Evolutionary conservation across 2,888 invertebrate genomes (phyloP), one percentile per base, ranked within the genome.

Genomic region (Vandiemenella viatica): DNA sequence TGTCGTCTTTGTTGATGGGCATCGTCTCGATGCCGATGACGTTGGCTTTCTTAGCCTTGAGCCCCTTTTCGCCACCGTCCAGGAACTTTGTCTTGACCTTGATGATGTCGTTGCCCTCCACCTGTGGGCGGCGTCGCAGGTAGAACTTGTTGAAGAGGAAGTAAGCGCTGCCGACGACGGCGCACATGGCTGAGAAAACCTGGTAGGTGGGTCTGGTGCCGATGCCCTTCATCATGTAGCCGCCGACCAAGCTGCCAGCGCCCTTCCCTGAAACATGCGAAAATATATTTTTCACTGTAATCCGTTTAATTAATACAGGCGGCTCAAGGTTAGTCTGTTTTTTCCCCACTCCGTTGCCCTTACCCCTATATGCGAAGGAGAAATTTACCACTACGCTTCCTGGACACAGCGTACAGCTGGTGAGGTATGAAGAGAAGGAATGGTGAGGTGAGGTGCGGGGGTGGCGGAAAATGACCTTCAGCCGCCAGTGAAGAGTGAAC

Each of bases 121-220:
- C 71, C 45, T 65, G 63, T 0, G 73, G 70, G 42, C 73, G 65
- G 55, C 75, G 74, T 26, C 72, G 72, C 57, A 83, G 68, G 61
- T 77, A 83, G 49, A 75, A 69, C 49, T 72, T 68, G 62, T 84
- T 83, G 62, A 83, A 80, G 13, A 77, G 62, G 58, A 76, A 77
- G 64, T 85, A 85, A 43, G 79, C 64, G 55, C 80, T 65, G 26
- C 82, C 82, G 5, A 79, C 78, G 18, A 80, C 60, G 17, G 78
- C 67, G 0, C 77, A 76, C 1, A 75, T 70, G 1, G 71, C 70
- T 0, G 83, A 68, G 60, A 84, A 83, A 55, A 82, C 73, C 61
- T 77, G 77, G 61, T 83, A 83, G 0, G 84, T 84, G 1, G 75
- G 72, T 47, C 84, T 69, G 5, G 82, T 80, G 7, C 84, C 84